These are phyloP conservation scores for Acipenser ruthenus DNA, from an alignment of 2,797 vertebrate genomes.

Conservation along the genomic window DNA sequence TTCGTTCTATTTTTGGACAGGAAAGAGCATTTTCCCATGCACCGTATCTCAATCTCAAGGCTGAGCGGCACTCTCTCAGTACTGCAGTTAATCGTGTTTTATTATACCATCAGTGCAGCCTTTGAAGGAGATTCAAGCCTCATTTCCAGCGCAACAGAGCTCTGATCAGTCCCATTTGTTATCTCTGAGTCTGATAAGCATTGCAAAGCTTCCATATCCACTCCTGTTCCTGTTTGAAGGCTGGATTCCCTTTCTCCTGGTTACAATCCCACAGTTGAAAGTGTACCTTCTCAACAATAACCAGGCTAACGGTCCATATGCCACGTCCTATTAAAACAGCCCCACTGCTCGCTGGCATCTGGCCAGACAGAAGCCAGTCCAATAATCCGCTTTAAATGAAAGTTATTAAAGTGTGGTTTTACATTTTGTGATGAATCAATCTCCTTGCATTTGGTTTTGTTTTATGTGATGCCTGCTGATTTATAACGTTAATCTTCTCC, in stretches of 20 bases:
- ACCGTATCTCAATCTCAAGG: not conserved
- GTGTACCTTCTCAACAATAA: conserved; percentile 4
- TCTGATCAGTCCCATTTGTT: conserved; percentile 27
- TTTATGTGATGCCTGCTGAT: too few species aligned
- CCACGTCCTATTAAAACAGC: conserved; percentile 22
- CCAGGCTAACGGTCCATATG: conserved; percentile 1
- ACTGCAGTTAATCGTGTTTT: conserved; percentile 8
- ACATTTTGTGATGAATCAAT: conserved; percentile 15
- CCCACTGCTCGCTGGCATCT: conserved; percentile 14
- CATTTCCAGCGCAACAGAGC: conserved; percentile 10
- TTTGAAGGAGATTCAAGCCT: conserved; percentile 22
- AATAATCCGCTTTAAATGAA: conserved; percentile 36
- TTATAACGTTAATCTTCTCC: too few species aligned
- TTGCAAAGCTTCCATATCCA: conserved; percentile 12
- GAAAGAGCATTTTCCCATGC: conserved; percentile 6
- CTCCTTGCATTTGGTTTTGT: not conserved
- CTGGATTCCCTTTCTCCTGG: conserved; percentile 17
- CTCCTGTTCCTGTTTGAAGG: conserved; percentile 22
- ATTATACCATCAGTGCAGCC: conserved; percentile 12
- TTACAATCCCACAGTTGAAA: not conserved
- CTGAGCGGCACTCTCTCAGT: not conserved
- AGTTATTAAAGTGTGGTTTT: conserved; percentile 14
- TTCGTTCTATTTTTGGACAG: not conserved
- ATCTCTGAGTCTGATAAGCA: conserved; percentile 25
- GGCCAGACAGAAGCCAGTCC: conserved; percentile 14